Conservation (phyloP, 2,113 vertebrate species). For the Salminus brasiliensis region DNA sequence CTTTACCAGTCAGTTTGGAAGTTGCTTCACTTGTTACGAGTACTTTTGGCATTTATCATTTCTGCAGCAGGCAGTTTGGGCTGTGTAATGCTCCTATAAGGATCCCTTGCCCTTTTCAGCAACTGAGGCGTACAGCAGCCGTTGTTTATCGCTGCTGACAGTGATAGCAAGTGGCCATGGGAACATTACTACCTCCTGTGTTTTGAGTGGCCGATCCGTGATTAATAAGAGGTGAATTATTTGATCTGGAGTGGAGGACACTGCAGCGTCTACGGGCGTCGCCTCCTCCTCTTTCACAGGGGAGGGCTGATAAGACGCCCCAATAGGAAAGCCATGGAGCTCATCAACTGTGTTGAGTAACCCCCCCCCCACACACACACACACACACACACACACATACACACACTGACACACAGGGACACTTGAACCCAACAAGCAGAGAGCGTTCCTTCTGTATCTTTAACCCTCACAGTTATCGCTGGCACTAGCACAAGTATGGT, state of each 20-base stretch:
- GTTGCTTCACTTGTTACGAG: conserved; percentile 38
- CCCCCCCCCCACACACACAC: conserved; percentile 34
- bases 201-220: conserved; percentile 53
- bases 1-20: conserved; percentile 41
- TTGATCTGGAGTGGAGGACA: conserved; percentile 60
- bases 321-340: conserved; percentile 49
- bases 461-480: not conserved
- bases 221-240: conserved; percentile 62
- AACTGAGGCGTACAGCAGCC: conserved; percentile 33
- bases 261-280: conserved; percentile 49
- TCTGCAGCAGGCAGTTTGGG: conserved; percentile 33
- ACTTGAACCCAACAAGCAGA: conserved; percentile 48
- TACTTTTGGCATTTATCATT: conserved; percentile 49
- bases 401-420: too few relatives aligned
- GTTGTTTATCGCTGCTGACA: conserved; percentile 58
- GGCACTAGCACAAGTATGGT: not conserved
- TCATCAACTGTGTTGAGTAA: conserved; percentile 48
- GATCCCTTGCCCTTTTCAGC: conserved; percentile 45
- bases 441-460: not conserved
- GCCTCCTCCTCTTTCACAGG: conserved; percentile 44
- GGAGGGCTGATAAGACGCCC: conserved; percentile 56
- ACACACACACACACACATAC: too few relatives aligned
- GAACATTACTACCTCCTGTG: conserved; percentile 55
- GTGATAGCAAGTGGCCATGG: conserved; percentile 54
- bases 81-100: conserved; percentile 33